A percentile compares a stretch with the other conserved stretches of the same genome.
Evolutionary conservation across 2,888 invertebrate genomes (phyloP).

Genomic region (Timandra comae): DNA sequence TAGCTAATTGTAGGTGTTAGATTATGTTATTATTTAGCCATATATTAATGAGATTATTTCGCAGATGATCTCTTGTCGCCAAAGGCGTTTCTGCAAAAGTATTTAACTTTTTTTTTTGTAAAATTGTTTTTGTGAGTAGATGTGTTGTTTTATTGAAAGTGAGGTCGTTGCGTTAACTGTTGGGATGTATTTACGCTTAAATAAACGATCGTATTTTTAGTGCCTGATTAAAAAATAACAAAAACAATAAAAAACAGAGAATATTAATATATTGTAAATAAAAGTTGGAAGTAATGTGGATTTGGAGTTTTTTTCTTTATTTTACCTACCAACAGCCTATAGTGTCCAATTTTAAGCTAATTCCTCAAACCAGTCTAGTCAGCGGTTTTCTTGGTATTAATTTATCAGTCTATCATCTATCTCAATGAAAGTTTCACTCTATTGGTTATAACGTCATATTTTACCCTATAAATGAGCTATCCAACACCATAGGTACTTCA

Average conservation of each 20-base stretch:
- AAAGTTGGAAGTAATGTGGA: constrained; percentile 47
- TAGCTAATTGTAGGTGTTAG: constrained; percentile 13
- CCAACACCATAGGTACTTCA: no score
- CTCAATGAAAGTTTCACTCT: no score
- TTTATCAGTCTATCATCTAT: no score
- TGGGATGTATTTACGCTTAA: constrained; percentile 46
- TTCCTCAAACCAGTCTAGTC: no score
- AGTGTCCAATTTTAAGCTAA: no score
- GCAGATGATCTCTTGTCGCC: constrained; percentile 54
- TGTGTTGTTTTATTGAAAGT: constrained; percentile 35
- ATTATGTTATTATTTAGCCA: constrained; percentile 11
- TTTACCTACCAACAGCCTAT: no score
- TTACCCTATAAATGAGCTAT: no score
- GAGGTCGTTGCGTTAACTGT: constrained; percentile 46
- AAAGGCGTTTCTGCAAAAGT: constrained; percentile 50
- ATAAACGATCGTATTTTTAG: constrained; percentile 48
- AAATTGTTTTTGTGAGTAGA: constrained; percentile 23
- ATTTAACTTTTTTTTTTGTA: constrained; percentile 26
- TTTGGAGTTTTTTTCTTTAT: constrained; percentile 23
- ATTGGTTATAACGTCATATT: no score
- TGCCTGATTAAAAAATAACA: constrained; percentile 62
- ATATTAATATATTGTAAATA: constrained; percentile 76
- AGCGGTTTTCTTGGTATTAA: no score
- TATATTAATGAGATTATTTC: constrained; percentile 50
- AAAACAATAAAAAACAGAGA: constrained; percentile 57